A percentile compares a stretch with the other conserved stretches of the same genome.
These are phyloP conservation scores for Torymus auratus DNA, from an alignment of 2,888 invertebrate genomes.

Conservation along the genomic window DNA sequence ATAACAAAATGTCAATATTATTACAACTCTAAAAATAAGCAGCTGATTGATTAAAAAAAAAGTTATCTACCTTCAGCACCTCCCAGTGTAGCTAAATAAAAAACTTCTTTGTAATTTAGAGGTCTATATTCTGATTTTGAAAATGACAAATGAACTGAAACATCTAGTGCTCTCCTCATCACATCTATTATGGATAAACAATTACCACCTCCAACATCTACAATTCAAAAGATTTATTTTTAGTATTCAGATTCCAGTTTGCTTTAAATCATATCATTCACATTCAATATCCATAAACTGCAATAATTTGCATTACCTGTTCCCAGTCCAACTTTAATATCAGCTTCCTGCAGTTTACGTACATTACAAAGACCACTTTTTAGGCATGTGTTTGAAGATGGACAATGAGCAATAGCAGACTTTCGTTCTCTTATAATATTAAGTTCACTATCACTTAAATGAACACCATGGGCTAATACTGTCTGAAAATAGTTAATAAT, in stretches of 20 bases:
- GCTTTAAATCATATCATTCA: neutral
- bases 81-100: conserved; percentile 91
- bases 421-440: conserved; percentile 80
- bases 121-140: conserved; percentile 78
- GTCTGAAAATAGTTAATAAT: conserved; percentile 79
- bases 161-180: conserved; percentile 85
- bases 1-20: conserved; percentile 57
- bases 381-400: conserved; percentile 89
- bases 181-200: conserved; percentile 86
- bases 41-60: too few species aligned
- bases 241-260: too few species aligned
- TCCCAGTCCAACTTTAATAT: conserved; percentile 89
- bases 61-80: conserved; percentile 84
- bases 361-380: conserved; percentile 90
- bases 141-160: conserved; percentile 84
- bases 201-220: conserved; percentile 91
- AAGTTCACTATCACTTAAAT: conserved; percentile 85
- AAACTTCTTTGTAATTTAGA: conserved; percentile 85
- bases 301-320: conserved; percentile 83
- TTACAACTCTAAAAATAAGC: neutral
- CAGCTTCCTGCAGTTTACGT: conserved; percentile 80
- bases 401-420: conserved; percentile 89
- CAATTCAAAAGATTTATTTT: conserved; percentile 38
- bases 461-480: conserved; percentile 90
- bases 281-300: conserved; percentile 3